Evolutionary conservation across 2,113 vertebrate genomes (phyloP).

Genomic region (Microcebus murinus): DNA sequence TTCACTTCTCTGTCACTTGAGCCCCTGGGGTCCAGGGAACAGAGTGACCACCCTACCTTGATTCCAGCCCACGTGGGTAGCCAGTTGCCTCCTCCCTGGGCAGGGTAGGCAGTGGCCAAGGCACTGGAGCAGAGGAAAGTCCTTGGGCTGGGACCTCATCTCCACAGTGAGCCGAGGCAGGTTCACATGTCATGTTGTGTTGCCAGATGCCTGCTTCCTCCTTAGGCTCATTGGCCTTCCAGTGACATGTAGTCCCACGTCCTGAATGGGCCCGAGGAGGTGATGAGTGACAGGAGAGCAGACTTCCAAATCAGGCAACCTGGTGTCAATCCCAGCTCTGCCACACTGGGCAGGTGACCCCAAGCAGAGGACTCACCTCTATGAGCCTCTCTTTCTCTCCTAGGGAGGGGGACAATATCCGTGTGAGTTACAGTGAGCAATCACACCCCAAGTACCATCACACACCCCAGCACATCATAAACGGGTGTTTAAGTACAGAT

Average conservation of each 20-base stretch:
- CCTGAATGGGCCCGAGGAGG: neutral
- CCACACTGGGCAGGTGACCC: neutral
- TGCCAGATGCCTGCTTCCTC: neutral
- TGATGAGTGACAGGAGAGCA: neutral
- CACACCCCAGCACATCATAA: neutral
- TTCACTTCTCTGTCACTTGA: constrained; percentile 50
- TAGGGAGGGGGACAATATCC: neutral
- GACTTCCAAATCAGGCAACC: neutral
- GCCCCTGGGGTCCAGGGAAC: neutral
- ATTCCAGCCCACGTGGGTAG: neutral
- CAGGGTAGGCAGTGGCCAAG: neutral
- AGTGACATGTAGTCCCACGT: neutral
- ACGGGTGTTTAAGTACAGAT: neutral
- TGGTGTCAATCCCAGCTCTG: neutral
- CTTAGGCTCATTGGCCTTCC: neutral
- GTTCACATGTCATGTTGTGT: neutral
- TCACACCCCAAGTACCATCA: neutral
- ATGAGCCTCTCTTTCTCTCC: neutral
- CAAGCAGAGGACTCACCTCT: neutral
- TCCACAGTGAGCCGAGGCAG: neutral
- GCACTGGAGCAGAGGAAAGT: neutral
- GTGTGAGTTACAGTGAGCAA: neutral
- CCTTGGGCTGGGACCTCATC: neutral
- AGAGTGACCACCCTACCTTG: neutral
- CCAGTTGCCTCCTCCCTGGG: neutral